These are phyloP conservation scores for Gymnocypris eckloni DNA, from an alignment of 2,797 vertebrate species.

Conservation along the genomic window DNA sequence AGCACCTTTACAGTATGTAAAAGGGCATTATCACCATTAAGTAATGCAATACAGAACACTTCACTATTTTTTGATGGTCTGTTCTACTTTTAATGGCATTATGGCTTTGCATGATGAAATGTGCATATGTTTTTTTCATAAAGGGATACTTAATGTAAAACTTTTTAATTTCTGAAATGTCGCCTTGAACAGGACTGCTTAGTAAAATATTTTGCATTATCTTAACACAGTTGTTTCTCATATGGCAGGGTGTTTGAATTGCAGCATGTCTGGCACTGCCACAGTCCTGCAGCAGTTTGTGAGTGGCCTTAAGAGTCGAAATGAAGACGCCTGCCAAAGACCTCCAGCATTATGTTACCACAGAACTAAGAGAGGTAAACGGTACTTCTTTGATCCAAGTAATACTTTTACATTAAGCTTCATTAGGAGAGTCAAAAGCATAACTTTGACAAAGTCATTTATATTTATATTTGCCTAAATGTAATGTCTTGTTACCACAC, in stretches of 20 bases:
- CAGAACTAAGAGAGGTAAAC: conserved; percentile 94
- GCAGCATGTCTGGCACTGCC: conserved; percentile 88
- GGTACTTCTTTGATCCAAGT: background rate
- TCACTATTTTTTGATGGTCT: too few species aligned
- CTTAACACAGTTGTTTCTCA: background rate
- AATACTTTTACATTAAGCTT: background rate
- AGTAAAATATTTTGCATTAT: background rate
- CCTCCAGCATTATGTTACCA: conserved; percentile 97
- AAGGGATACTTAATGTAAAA: background rate
- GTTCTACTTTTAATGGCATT: background rate
- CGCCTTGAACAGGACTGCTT: background rate
- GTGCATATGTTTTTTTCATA: background rate
- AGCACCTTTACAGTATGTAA: too few species aligned
- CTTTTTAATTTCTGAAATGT: background rate
- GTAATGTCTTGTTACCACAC: background rate
- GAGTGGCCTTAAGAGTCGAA: conserved; percentile 93
- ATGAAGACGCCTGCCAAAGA: conserved; percentile 97
- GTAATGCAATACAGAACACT: too few species aligned
- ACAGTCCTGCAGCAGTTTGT: conserved; percentile 96
- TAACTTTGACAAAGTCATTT: background rate
- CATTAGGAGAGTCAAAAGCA: background rate
- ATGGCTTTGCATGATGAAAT: background rate
- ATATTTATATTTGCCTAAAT: background rate
- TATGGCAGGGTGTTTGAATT: background rate
- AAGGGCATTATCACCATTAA: background rate